phyloP scores from a whole-genome alignment of 2,888 invertebrate genomes.

The Ochlodes sylvanus region DNA sequence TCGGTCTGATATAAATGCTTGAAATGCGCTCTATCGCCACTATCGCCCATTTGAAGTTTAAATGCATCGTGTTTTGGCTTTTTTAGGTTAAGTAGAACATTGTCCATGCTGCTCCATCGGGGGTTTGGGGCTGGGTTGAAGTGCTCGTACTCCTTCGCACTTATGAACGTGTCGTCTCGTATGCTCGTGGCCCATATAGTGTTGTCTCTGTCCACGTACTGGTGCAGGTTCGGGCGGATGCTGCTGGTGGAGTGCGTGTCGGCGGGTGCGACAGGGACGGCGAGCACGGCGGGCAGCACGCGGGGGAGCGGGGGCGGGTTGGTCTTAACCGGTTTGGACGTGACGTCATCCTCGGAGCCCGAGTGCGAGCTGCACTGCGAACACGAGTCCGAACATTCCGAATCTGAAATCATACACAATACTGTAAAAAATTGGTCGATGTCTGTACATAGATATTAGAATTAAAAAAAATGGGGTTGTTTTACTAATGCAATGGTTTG shows the following conservation, averaged over 20 bases:
- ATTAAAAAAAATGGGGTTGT: too few relatives aligned
- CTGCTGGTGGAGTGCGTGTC: conserved; percentile 65
- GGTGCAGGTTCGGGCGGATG: conserved; percentile 74
- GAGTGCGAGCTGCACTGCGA: conserved; percentile 85
- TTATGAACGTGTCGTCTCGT: conserved; percentile 54
- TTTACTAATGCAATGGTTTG: too few relatives aligned
- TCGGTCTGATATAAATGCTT: conserved; percentile 68
- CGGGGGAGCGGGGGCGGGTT: conserved; percentile 63
- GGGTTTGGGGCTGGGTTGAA: conserved; percentile 57
- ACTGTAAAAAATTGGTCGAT: neutral
- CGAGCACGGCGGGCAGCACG: conserved; percentile 51
- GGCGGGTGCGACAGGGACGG: conserved; percentile 62
- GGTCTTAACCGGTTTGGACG: conserved; percentile 55
- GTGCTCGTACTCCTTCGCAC: conserved; percentile 46
- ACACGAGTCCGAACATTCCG: conserved; percentile 89
- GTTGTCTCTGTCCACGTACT: conserved; percentile 73
- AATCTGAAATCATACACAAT: conserved; percentile 73
- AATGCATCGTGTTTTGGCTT: conserved; percentile 34
- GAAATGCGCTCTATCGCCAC: conserved; percentile 60
- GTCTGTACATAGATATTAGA: too few relatives aligned
- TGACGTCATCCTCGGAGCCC: conserved; percentile 61
- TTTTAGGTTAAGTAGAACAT: conserved; percentile 48
- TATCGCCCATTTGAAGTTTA: conserved; percentile 32
- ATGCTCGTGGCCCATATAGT: conserved; percentile 72
- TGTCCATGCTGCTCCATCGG: conserved; percentile 67